Percentiles rank a stretch among this genome's conserved stretches.
phyloP scores from a whole-genome alignment of 1,140 invertebrate genomes.

The Metaphire vulgaris region DNA sequence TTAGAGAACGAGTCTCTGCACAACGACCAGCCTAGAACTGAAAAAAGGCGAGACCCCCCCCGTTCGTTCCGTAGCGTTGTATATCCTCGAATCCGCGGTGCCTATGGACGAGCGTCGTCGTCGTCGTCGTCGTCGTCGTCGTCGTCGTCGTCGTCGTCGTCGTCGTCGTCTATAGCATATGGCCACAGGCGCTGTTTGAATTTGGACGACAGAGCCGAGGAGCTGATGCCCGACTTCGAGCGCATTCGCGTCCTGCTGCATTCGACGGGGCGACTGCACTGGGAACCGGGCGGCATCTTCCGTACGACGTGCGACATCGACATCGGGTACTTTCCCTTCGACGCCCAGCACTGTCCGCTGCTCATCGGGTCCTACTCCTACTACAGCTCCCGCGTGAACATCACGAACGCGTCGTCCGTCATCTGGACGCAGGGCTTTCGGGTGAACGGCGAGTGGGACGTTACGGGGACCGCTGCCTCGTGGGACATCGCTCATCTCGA shows the following conservation, averaged over 20 bases:
- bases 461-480: constrained; percentile 5
- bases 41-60: no score
- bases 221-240: constrained; percentile 18
- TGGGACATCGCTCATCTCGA: constrained; percentile 25
- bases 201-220: constrained; percentile 8
- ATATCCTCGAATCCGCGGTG: no score
- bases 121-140: no score
- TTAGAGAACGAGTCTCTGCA: no score
- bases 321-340: constrained; percentile 98
- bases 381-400: constrained; percentile 26
- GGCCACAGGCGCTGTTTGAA: no score
- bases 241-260: constrained; percentile 4
- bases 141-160: no score
- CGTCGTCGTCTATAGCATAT: no score
- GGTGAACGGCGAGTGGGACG: constrained; percentile 26
- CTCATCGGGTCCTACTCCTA: constrained; percentile 56
- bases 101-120: no score
- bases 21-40: no score
- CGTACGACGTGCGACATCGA: no score
- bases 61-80: no score
- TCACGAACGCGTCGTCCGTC: constrained; percentile 20
- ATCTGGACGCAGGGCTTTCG: constrained; percentile 25
- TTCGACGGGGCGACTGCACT: constrained; percentile 46
- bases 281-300: no score
- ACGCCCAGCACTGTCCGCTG: constrained; percentile 68